Evolutionary conservation across 2,888 invertebrate species (phyloP).

Genomic region (Carterocephalus palaemon): DNA sequence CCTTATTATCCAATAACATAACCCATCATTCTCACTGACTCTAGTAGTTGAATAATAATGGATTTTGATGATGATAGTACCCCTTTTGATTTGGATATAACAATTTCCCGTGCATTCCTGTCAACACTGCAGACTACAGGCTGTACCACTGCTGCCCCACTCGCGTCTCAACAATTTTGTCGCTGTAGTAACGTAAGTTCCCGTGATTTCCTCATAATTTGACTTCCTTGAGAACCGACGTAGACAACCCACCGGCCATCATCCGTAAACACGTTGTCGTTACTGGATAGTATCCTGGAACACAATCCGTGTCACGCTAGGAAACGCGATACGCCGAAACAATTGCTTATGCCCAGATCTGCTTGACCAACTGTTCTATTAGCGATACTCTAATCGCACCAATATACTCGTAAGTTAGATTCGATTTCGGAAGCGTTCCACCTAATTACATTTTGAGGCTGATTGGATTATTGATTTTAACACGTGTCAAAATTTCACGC

Average conservation of each 20-base stretch:
- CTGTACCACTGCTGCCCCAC: too few relatives aligned
- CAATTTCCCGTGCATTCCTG: too few relatives aligned
- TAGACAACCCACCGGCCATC: conserved; percentile 1
- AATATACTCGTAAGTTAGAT: conserved; percentile 4
- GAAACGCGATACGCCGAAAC: conserved; percentile 13
- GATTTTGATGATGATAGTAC: too few relatives aligned
- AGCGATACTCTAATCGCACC: conserved; percentile 11
- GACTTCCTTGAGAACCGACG: conserved; percentile 12
- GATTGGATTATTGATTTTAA: conserved; percentile 5
- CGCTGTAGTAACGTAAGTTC: neutral
- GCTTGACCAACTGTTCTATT: conserved; percentile 16
- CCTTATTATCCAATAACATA: too few relatives aligned
- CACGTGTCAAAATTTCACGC: too few relatives aligned
- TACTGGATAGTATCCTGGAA: conserved; percentile 23
- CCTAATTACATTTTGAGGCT: conserved; percentile 12
- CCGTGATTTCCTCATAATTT: conserved; percentile 5
- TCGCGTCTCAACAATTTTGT: too few relatives aligned
- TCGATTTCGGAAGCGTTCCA: conserved; percentile 18
- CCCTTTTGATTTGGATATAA: too few relatives aligned
- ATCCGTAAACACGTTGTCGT: conserved; percentile 19
- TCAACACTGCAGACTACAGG: too few relatives aligned
- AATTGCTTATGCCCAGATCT: conserved; percentile 10
- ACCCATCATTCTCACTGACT: too few relatives aligned
- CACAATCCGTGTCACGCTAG: conserved; percentile 14
- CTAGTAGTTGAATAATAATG: too few relatives aligned